Evolutionary conservation across 1,140 invertebrate genomes (phyloP), one percentile per base, ranked within the genome.

Genomic region (Drosophila pachea): DNA sequence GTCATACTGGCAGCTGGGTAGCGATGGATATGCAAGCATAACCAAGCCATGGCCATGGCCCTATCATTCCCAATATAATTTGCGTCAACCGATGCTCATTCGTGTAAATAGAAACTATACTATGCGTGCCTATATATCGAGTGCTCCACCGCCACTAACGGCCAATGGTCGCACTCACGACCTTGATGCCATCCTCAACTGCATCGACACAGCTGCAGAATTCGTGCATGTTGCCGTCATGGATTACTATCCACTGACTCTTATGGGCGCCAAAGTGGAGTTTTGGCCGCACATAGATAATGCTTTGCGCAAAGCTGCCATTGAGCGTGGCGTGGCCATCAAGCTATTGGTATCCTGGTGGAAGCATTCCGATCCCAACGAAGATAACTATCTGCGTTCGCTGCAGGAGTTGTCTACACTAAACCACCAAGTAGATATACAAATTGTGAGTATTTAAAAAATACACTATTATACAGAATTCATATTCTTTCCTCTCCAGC

Each of bases 231-330:
- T 99, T 56, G 93, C 97, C 35, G 97, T 99, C 0, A 99, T 99
- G 97, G 97, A 99, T 89, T 99, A 98, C 89, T 94, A 94, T 68
- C 97, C 97, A 0, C 89, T 94, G 9, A 94, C 93, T n/a, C 91
- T 96, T 38, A 97, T 87, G 56, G 91, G 91, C 35, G 90, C 91
- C 7, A 76, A 73, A 8, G 14, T 72, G 4, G 40, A 72, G 61
- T 97, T 93, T 90, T 99, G 98, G 98, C 95, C 97, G 1, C 90
- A 93, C 4, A 97, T 99, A 70, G 98, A 99, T 88, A 92, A 98
- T 91, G 95, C 95, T 1, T 89, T 99, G 7, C 92, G 94, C 65
- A 89, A 90, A 32, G 97, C 96, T 1, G 96, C 97, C 0, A 91
- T 99, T 36, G 94, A 98, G 59, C 91, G 94, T 12, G 91, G 93